Evolutionary conservation across 2,113 vertebrate species (phyloP), one percentile per base, ranked within the genome.

Genomic region (Silurus glanis): DNA sequence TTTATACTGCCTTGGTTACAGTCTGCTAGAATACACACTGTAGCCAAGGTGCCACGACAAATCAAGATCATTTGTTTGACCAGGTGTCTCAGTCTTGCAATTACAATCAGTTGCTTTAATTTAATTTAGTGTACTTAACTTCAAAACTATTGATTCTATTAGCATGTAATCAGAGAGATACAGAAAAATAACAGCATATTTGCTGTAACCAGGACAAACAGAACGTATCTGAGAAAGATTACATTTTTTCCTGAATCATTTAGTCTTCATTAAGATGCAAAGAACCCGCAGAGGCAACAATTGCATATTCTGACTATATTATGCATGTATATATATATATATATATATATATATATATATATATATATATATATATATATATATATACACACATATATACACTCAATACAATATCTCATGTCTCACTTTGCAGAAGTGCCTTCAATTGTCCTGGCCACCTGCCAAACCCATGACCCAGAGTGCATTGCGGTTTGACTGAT

Each of bases 401-500:
- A 1, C n/a, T 28, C 62, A 66, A 28, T 69, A 55, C 55, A 83
- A 16, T 10, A 53, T n/a, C 23, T 76, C n/a, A 21, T 45, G 21
- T 56, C 49, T 78, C 51, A 78, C 82, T 72, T 58, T 14, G n/a
- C 19, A 37, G 66, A 67, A 71, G 25, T 66, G 47, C 47, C 25
- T 51, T 74, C 45, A 74, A 51, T 74, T 74, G 49, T 25, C 21
- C 51, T 74, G 83, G 67, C 53, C 55, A 2, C 21, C 58, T 84
- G 23, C 81, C 64, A 83, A 51, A 71, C 23, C 25, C n/a, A 49
- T 66, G 59, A n/a, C 62, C 80, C 62, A 82, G 21, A 64, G 58
- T 81, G 37, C 59, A 82, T 12, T 66, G 59, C 23, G 19, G 58
- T 64, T 75, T 59, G 71, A 76, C 9, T 84, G 56, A 76, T 84